Conservation (phyloP, 2,888 invertebrate species). For the Monochamus alternatus region DNA sequence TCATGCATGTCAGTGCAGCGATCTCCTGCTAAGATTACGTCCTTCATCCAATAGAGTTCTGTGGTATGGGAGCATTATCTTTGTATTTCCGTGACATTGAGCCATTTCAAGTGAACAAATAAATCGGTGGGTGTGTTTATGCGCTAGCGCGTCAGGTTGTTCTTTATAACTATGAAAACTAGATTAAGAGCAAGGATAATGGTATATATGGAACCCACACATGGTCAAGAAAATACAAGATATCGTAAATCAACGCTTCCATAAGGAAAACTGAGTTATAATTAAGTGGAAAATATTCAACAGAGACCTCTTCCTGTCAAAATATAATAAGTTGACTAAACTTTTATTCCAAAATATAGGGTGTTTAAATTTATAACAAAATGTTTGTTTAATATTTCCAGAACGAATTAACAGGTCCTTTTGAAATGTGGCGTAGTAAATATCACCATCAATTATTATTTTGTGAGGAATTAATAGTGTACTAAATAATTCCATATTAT, state of each 20-base stretch:
- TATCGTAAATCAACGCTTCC: neutral
- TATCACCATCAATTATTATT: too few species aligned
- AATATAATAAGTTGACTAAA: too few species aligned
- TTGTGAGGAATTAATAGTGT: too few species aligned
- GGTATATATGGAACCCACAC: conserved; percentile 22
- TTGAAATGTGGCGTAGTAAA: too few species aligned
- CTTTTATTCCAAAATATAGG: too few species aligned
- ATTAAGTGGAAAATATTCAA: too few species aligned
- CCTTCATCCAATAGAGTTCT: neutral
- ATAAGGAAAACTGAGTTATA: neutral
- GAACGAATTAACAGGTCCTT: too few species aligned
- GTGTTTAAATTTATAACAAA: too few species aligned
- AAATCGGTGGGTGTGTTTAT: conserved; percentile 39
- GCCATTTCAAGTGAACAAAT: conserved; percentile 27
- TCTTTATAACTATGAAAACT: conserved; percentile 33
- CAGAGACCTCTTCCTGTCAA: too few species aligned
- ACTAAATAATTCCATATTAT: too few species aligned
- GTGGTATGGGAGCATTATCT: conserved; percentile 4
- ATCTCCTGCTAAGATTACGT: neutral
- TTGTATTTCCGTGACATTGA: conserved; percentile 39
- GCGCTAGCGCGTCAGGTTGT: conserved; percentile 27
- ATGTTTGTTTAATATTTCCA: too few species aligned
- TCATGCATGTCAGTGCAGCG: neutral
- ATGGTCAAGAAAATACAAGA: conserved; percentile 20
- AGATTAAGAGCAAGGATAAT: conserved; percentile 40